A percentile compares a stretch with the other conserved stretches of the same genome.
These are phyloP conservation scores for Pomacea canaliculata DNA, from an alignment of 2,888 invertebrate genomes.

Conservation along the genomic window DNA sequence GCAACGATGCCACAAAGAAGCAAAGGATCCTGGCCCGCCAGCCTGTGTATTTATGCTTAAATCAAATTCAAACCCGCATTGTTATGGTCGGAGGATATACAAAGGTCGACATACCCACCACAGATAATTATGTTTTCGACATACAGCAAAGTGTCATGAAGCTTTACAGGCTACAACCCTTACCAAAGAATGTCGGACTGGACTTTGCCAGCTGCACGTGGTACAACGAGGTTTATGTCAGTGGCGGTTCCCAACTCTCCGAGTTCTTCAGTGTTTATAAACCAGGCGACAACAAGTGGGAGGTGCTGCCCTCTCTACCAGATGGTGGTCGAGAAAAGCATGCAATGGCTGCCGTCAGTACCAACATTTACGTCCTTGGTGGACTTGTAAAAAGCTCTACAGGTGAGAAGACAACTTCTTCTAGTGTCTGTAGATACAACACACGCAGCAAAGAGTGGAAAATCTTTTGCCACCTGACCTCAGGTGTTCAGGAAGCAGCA, in stretches of 20 bases:
- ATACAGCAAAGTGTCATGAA: too few relatives aligned
- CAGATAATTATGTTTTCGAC: too few relatives aligned
- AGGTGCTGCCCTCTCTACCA: not conserved
- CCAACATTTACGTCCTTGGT: conserved; percentile 17
- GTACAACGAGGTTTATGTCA: conserved; percentile 20
- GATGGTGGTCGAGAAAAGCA: conserved; percentile 19
- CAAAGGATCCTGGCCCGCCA: too few relatives aligned
- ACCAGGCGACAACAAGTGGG: conserved; percentile 22
- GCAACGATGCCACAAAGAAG: too few relatives aligned
- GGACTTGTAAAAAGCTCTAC: conserved; percentile 1
- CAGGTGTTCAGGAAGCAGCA: conserved; percentile 5
- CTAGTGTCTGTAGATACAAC: conserved; percentile 8
- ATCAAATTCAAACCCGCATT: too few relatives aligned
- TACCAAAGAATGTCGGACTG: too few relatives aligned
- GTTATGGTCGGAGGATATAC: too few relatives aligned
- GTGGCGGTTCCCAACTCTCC: conserved; percentile 9
- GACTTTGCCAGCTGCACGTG: conserved; percentile 20
- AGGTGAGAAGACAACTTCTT: not conserved
- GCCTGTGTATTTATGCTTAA: too few relatives aligned
- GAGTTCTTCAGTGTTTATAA: conserved; percentile 8
- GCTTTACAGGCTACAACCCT: too few relatives aligned
- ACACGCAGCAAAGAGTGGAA: conserved; percentile 1
- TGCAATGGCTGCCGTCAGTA: conserved; percentile 17
- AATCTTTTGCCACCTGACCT: not conserved
- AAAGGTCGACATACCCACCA: too few relatives aligned